Percentiles rank a stretch among this genome's conserved stretches.
These are phyloP conservation scores for Hemistola chrysoprasaria DNA, from an alignment of 2,888 invertebrate genomes.

Conservation along the genomic window DNA sequence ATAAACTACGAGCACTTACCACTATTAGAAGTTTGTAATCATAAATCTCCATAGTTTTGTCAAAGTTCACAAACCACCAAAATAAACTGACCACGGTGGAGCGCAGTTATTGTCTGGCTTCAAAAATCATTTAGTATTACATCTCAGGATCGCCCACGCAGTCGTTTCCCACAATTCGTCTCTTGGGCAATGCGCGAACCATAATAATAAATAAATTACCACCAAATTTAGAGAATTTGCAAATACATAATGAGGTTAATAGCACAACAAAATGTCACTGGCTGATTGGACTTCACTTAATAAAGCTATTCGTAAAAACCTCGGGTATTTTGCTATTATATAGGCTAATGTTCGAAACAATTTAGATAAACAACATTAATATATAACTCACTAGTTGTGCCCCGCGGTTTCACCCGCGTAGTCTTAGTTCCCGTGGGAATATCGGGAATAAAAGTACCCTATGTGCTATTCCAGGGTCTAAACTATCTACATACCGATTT, in stretches of 20 bases:
- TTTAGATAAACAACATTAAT: no score
- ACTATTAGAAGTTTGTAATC: constrained; percentile 9
- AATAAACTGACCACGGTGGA: constrained; percentile 40
- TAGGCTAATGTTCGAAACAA: no score
- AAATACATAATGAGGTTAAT: constrained; percentile 28
- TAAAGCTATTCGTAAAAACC: constrained; percentile 10
- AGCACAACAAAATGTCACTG: constrained; percentile 20
- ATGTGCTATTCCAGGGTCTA: no score
- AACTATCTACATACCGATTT: no score
- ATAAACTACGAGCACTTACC: constrained; percentile 12
- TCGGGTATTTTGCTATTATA: no score
- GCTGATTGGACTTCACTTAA: constrained; percentile 23
- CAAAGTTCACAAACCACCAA: constrained; percentile 3
- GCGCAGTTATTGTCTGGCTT: constrained; percentile 53
- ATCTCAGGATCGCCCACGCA: constrained; percentile 62
- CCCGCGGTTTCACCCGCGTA: no score
- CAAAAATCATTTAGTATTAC: constrained; percentile 47
- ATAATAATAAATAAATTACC: constrained; percentile 37
- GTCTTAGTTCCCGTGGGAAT: no score
- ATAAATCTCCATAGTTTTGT: constrained; percentile 11
- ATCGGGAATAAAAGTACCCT: no score
- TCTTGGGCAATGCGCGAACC: constrained; percentile 63
- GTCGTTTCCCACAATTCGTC: constrained; percentile 30
- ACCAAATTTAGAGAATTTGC: constrained; percentile 38
- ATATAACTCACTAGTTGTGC: no score